Evolutionary conservation across 23 tunicate species (phyloP), one percentile per base, ranked within the genome.

Genomic region (Oikopleura vanhoeffeni): DNA sequence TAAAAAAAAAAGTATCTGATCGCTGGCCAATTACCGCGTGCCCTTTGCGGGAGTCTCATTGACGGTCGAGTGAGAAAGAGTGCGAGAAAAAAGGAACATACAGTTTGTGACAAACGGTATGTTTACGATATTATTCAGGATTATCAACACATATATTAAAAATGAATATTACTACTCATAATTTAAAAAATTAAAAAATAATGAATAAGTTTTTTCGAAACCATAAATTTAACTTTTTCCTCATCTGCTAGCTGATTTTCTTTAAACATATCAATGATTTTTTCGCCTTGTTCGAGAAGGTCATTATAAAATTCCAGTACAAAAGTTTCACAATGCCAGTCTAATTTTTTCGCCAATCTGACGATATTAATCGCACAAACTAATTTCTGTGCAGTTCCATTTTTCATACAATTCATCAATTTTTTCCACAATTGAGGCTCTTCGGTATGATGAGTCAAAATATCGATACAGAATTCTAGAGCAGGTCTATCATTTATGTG

Each of bases 351-450:
- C 38, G 79, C 2, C 35, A 13, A 38, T 2, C 79, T 28, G 34
- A 71, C 34, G 2, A 32, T 71, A 3, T 3, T 30, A 4, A 71
- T 33, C 32, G 35, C 27, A 32, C 79, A 71, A 28, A 71, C 79
- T 2, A 71, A 38, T 2, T 24, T 2, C 38, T 71, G 79, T 32
- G 27, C 79, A 38, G 38, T 71, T 18, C 79, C 79, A 71, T 18
- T 18, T 71, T 28, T 28, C 27, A 71, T 2, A 71, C 2, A 32
- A 33, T 24, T 32, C 34, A 71, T 2, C 27, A 30, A 18, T 32
- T 71, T 71, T 30, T 33, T 2, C 79, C 79, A 71, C 4, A 71
- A 38, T 71, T 71, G 79, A 2, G 79, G 79, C 38, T 71, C 79
- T 2, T 71, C 79, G 3, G 4, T 71, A 30, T 71, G 79, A 30